These are phyloP conservation scores for Varanus komodoensis DNA, from an alignment of 2,113 vertebrate genomes.

Conservation along the genomic window DNA sequence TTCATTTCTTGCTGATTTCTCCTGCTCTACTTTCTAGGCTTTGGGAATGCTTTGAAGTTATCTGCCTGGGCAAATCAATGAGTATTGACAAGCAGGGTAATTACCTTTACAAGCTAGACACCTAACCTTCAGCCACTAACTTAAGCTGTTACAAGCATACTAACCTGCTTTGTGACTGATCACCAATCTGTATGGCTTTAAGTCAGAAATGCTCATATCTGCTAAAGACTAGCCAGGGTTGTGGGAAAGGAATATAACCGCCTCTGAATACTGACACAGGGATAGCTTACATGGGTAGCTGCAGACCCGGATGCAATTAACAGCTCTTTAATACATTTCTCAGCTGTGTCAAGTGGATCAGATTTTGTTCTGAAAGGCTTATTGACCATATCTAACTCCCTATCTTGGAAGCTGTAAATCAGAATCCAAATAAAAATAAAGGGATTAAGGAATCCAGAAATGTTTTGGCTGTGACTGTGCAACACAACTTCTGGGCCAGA, in stretches of 20 bases:
- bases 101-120: constrained; percentile 77
- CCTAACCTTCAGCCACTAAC: constrained; percentile 61
- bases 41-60: constrained; percentile 61
- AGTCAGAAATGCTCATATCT: constrained; percentile 31
- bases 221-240: constrained; percentile 19
- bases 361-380: neutral
- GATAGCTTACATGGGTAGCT: neutral
- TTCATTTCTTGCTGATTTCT: constrained; percentile 9
- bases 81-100: constrained; percentile 75
- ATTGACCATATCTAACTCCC: neutral
- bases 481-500: too few relatives aligned
- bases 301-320: constrained; percentile 17
- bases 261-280: neutral
- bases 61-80: constrained; percentile 68
- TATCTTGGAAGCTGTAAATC: neutral
- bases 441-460: neutral
- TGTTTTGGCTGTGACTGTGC: neutral
- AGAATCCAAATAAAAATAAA: neutral
- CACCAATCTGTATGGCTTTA: constrained; percentile 32
- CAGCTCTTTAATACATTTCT: neutral
- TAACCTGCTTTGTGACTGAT: constrained; percentile 58
- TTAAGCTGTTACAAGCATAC: constrained; percentile 37
- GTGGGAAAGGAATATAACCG: neutral
- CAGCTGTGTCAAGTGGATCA: neutral
- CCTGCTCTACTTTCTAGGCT: constrained; percentile 29